Evolutionary conservation across 1,140 invertebrate species (phyloP), one percentile per base, ranked within the genome.

Genomic region (Rhysida immarginata): DNA sequence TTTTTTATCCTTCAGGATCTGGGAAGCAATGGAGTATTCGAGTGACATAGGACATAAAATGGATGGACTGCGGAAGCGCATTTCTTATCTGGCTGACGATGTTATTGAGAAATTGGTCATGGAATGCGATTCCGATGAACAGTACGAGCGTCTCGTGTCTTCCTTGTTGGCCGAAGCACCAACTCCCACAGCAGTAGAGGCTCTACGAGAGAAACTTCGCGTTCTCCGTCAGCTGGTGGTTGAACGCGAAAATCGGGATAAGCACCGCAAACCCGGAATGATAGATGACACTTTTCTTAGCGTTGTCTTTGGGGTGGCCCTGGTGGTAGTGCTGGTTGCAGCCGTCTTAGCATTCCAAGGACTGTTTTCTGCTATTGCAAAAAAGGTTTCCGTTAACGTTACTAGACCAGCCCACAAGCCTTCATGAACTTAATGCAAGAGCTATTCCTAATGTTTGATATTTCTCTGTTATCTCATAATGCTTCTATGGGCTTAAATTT

Each of bases 241-340:
- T 20, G 13, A 26, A 8, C 3, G 8, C 3, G 49, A 24, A 8
- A 5, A 11, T 16, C 16, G 16, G 20, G 49, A 51, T 8, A 27
- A 27, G 26, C 26, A 25, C 23, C 45, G 45, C 45, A 51, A 51
- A 26, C 13, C 23, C 8, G 13, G 49, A 5, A 51, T 51, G 49
- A 51, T 51, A 5, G 49, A 51, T 20, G 49, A 51, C 26, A 51
- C 24, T 8, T 51, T 51, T 20, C 26, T 51, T n/a, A 51, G 49
- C 20, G 26, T 51, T 51, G 8, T 27, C 5, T 51, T 51, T 27
- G 49, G 23, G 8, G 26, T 51, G 3, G 49, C 49, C 8, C 20
- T 51, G 21, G 8, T 51, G 5, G 49, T 26, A 8, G 20, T 51
- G 24, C 3, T 51, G 8, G 49, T 3, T 16, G 49, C 20, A 25